phyloP scores from a whole-genome alignment of 1,140 invertebrate genomes.

The Cylas formicarius region DNA sequence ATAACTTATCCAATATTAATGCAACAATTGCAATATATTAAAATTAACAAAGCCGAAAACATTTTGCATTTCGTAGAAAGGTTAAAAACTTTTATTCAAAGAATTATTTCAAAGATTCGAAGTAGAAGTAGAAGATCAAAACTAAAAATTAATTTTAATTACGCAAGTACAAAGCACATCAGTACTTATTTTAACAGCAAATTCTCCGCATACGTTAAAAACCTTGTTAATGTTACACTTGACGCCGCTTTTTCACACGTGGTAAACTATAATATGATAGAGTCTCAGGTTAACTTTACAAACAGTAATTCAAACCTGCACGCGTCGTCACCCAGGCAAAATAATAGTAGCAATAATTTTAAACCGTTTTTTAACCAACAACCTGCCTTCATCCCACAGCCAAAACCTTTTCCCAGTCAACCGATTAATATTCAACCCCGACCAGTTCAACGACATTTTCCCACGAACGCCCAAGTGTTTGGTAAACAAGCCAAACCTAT shows the following conservation, averaged over 20 bases:
- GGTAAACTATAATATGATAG: too few species aligned
- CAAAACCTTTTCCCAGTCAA: background rate
- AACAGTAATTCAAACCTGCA: background rate
- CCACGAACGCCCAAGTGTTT: background rate
- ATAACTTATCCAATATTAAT: background rate
- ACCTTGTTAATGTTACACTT: background rate
- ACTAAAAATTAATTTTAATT: background rate
- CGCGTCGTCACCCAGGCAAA: background rate
- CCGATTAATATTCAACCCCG: too few species aligned
- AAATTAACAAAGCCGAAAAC: background rate
- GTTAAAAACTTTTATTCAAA: constrained; percentile 7
- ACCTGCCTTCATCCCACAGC: background rate
- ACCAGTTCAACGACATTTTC: constrained; percentile 1
- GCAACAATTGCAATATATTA: background rate
- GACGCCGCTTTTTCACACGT: too few species aligned
- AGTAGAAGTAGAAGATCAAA: background rate
- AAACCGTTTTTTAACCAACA: background rate
- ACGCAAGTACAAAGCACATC: constrained; percentile 3
- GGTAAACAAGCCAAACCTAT: background rate
- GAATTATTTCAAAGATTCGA: constrained; percentile 6
- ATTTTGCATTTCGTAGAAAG: constrained; percentile 3
- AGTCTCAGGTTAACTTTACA: constrained; percentile 3
- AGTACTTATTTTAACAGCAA: constrained; percentile 6
- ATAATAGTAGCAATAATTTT: constrained; percentile 2
- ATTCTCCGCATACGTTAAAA: constrained; percentile 1